phyloP scores from a whole-genome alignment of 2,888 invertebrate genomes.

The Carcina quercana region DNA sequence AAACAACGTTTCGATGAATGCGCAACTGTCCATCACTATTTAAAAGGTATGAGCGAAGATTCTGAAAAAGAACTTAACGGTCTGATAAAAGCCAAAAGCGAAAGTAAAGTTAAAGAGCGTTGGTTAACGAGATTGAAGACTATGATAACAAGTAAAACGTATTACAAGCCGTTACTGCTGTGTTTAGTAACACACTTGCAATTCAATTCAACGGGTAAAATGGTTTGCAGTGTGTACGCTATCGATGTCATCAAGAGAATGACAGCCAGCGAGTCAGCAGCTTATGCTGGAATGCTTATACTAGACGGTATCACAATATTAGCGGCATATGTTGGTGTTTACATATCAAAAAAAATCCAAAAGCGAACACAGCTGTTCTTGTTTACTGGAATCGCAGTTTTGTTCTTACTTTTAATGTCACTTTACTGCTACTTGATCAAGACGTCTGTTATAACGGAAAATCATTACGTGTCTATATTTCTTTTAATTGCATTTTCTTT shows the following conservation, averaged over 20 bases:
- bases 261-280: slow-evolving; percentile 13
- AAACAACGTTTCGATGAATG: slow-evolving; percentile 15
- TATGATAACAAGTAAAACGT: no score
- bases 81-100: neutral
- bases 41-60: slow-evolving; percentile 2
- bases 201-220: slow-evolving; percentile 16
- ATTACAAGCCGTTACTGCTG: no score
- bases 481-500: slow-evolving; percentile 8
- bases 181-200: neutral
- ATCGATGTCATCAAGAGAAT: slow-evolving; percentile 20
- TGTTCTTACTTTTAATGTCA: slow-evolving; percentile 22
- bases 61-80: slow-evolving; percentile 15
- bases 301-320: slow-evolving; percentile 18
- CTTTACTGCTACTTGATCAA: slow-evolving; percentile 1
- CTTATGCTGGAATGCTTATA: slow-evolving; percentile 18
- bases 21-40: neutral
- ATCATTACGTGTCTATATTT: slow-evolving; percentile 24
- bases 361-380: slow-evolving; percentile 12
- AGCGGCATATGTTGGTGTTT: slow-evolving; percentile 13
- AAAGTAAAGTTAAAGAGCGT: neutral
- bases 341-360: slow-evolving; percentile 11
- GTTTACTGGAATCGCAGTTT: slow-evolving; percentile 6
- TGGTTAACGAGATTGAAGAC: neutral
- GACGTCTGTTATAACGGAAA: neutral
- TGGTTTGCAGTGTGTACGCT: slow-evolving; percentile 15